A percentile compares a stretch with the other conserved stretches of the same genome.
Evolutionary conservation across 2,113 vertebrate genomes (phyloP).

Genomic region (Silurus asotus): DNA sequence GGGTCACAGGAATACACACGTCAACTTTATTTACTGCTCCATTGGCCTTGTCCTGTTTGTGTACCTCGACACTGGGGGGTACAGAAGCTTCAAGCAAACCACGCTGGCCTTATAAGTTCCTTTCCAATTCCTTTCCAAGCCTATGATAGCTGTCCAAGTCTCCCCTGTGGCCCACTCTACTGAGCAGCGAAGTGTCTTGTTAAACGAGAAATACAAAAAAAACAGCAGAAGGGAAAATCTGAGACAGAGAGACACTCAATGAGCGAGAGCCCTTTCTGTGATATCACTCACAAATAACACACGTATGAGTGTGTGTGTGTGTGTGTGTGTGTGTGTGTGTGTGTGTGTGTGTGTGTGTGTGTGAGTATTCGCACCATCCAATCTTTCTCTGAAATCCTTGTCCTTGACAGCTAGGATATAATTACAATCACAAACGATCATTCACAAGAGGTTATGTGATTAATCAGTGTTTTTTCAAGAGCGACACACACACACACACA

Average conservation of each 20-base stretch:
- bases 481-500: neutral
- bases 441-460: conserved; percentile 15
- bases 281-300: conserved; percentile 15
- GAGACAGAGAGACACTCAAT: neutral
- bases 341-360: neutral
- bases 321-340: neutral
- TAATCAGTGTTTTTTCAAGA: conserved; percentile 5
- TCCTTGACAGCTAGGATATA: conserved; percentile 14
- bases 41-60: neutral
- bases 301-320: neutral
- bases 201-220: conserved; percentile 28
- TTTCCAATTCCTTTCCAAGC: conserved; percentile 30
- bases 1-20: neutral
- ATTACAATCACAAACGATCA: conserved; percentile 16
- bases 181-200: conserved; percentile 40
- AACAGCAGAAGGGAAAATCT: neutral
- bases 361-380: neutral
- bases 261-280: conserved; percentile 4
- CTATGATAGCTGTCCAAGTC: conserved; percentile 32
- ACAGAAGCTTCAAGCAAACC: conserved; percentile 1
- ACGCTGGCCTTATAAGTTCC: conserved; percentile 4
- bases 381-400: neutral
- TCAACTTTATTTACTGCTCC: neutral
- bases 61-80: neutral
- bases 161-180: conserved; percentile 33